Percentiles rank a stretch among this genome's conserved stretches.
Evolutionary conservation across 2,113 vertebrate genomes (phyloP).

Genomic region (Gymnarchus niloticus): DNA sequence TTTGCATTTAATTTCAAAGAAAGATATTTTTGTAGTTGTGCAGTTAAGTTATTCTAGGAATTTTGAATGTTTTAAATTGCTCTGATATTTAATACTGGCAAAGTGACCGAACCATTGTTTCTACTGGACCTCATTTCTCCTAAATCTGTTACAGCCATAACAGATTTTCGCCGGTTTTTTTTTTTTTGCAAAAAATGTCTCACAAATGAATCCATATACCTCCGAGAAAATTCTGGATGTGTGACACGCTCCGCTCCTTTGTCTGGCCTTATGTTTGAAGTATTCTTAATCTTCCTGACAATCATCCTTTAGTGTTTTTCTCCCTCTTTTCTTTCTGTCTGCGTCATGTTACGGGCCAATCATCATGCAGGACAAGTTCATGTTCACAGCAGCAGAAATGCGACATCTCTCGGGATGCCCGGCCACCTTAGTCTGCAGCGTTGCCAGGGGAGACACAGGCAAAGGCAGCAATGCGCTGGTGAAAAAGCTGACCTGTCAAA

Average conservation of each 20-base stretch:
- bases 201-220: not conserved
- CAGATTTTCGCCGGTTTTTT: too few species aligned
- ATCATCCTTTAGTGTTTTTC: not conserved
- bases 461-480: slow-evolving; percentile 73
- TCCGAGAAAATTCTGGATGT: not conserved
- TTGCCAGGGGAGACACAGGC: slow-evolving; percentile 89
- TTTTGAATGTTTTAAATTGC: not conserved
- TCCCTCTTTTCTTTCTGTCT: not conserved
- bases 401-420: slow-evolving; percentile 43
- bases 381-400: slow-evolving; percentile 55
- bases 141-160: too few species aligned
- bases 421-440: slow-evolving; percentile 55
- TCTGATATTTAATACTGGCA: not conserved
- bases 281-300: not conserved
- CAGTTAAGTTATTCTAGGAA: not conserved
- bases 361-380: slow-evolving; percentile 61
- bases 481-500: slow-evolving; percentile 90
- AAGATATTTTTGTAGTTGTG: not conserved
- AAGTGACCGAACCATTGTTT: not conserved
- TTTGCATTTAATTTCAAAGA: not conserved
- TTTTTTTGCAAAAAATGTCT: not conserved
- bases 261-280: not conserved
- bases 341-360: not conserved
- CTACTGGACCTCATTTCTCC: too few species aligned
- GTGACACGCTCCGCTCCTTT: not conserved